Evolutionary conservation across 2,888 invertebrate genomes (phyloP).

Genomic region (Taphrorychus bicolor): DNA sequence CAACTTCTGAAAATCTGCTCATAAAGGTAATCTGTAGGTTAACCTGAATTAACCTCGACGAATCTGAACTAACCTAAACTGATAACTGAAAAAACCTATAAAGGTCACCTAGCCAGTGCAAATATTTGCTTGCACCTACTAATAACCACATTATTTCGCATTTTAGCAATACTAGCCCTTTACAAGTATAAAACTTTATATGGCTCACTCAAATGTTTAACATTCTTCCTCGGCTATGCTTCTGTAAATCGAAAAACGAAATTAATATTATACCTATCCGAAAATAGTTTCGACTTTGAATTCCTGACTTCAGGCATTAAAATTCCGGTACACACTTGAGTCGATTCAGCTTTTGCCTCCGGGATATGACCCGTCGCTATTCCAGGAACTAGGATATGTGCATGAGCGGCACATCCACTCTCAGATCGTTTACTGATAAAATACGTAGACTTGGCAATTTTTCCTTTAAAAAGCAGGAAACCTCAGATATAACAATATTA

Average conservation of each 20-base stretch:
- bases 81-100: too few relatives aligned
- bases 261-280: background rate
- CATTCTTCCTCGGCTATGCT: too few relatives aligned
- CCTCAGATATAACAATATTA: background rate
- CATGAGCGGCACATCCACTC: conserved; percentile 25
- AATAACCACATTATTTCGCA: too few relatives aligned
- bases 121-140: too few relatives aligned
- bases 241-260: conserved; percentile 5
- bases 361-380: conserved; percentile 40
- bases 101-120: too few relatives aligned
- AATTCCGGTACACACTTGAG: conserved; percentile 39
- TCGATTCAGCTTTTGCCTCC: conserved; percentile 37
- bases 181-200: too few relatives aligned
- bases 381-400: conserved; percentile 27
- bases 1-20: too few relatives aligned
- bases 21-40: too few relatives aligned
- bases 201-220: too few relatives aligned
- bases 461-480: background rate
- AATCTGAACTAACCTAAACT: too few relatives aligned
- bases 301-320: conserved; percentile 18
- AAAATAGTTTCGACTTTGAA: conserved; percentile 3
- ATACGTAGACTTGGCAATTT: conserved; percentile 26
- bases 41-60: too few relatives aligned
- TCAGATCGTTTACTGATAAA: conserved; percentile 23
- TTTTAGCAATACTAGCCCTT: too few relatives aligned